phyloP scores from a whole-genome alignment of 2,113 vertebrate species.

The Hydrolagus affinis region DNA sequence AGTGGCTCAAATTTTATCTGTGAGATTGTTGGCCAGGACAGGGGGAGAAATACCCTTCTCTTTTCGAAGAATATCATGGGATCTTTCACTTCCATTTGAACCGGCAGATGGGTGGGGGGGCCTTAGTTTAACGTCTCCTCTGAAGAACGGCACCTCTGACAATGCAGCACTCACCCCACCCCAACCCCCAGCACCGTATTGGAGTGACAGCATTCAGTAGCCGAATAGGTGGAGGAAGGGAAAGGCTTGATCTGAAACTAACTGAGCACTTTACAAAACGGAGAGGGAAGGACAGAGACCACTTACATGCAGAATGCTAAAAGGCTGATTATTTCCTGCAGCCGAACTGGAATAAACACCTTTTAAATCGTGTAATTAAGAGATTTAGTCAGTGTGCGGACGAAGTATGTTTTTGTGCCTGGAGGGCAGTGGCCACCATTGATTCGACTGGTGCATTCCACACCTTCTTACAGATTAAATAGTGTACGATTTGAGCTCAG shows the following conservation, averaged over 20 bases:
- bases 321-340: conserved; percentile 1
- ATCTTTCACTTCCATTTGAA: too few relatives aligned
- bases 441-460: neutral
- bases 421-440: neutral
- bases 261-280: neutral
- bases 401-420: neutral
- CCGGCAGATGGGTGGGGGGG: too few relatives aligned
- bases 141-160: too few relatives aligned
- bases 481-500: neutral
- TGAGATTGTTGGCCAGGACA: too few relatives aligned
- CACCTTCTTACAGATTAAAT: neutral
- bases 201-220: too few relatives aligned
- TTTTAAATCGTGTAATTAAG: conserved; percentile 6
- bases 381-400: neutral
- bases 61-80: too few relatives aligned
- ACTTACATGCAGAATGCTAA: neutral
- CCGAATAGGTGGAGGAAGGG: too few relatives aligned
- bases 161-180: too few relatives aligned
- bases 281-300: neutral
- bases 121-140: too few relatives aligned
- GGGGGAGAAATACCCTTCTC: too few relatives aligned
- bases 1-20: too few relatives aligned
- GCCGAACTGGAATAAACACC: neutral
- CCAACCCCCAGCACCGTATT: too few relatives aligned
- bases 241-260: neutral